Evolutionary conservation across 35 echinoderm and acorn worm genomes (phyloP).

Genomic region (Apostichopus japonicus): DNA sequence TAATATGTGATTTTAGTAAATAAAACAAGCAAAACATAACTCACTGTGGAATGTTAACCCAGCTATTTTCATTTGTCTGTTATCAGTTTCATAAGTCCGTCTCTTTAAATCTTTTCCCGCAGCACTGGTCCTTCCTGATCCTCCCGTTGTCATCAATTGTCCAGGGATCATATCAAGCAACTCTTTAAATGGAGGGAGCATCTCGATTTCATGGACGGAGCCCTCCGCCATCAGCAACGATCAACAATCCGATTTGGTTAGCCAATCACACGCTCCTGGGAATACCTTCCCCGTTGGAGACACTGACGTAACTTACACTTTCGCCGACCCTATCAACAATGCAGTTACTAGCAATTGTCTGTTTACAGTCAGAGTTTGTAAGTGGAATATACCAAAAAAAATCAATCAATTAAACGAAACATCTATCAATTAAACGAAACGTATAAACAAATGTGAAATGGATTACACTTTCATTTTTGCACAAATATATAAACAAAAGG

Average conservation of each 20-base stretch:
- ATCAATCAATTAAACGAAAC: too few species aligned
- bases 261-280: constrained; percentile 22
- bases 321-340: neutral
- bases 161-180: neutral
- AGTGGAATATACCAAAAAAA: neutral
- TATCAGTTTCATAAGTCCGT: too few species aligned
- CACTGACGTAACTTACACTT: neutral
- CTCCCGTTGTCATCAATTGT: neutral
- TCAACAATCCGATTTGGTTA: neutral
- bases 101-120: neutral
- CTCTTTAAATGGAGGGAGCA: neutral
- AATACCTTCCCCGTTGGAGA: neutral
- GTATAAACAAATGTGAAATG: too few species aligned
- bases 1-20: too few species aligned
- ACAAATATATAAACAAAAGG: too few species aligned
- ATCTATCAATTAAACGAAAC: too few species aligned
- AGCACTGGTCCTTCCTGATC: constrained; percentile 27
- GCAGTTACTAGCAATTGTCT: constrained; percentile 1
- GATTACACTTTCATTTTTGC: too few species aligned
- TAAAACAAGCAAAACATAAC: too few species aligned
- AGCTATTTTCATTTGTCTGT: too few species aligned
- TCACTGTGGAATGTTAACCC: too few species aligned
- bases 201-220: neutral
- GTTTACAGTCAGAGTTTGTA: constrained; percentile 27
- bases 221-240: neutral